A percentile compares a stretch with the other conserved stretches of the same genome.
These are phyloP conservation scores for Pseudomugil tenellus DNA, from an alignment of 2,797 vertebrate genomes.

Conservation along the genomic window DNA sequence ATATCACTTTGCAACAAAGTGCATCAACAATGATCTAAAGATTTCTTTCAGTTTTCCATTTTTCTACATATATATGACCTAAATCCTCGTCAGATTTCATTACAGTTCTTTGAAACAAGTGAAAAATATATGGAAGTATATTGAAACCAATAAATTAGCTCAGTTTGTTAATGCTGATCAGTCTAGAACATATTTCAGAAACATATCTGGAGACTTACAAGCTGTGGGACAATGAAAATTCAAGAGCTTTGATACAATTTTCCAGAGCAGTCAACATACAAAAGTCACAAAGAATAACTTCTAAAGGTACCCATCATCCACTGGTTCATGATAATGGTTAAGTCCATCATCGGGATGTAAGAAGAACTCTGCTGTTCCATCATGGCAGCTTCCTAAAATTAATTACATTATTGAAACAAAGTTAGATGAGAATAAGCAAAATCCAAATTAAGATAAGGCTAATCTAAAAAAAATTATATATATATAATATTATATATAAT, in stretches of 20 bases:
- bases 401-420: not conserved
- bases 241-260: not conserved
- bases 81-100: not conserved
- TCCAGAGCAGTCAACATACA: not conserved
- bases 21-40: not conserved
- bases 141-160: not conserved
- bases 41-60: not conserved
- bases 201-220: not conserved
- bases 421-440: not conserved
- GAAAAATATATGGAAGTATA: not conserved
- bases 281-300: not conserved
- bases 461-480: no score
- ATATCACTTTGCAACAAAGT: no score
- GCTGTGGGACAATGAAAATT: not conserved
- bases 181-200: not conserved
- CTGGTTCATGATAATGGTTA: not conserved
- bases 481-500: no score
- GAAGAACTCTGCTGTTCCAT: not conserved
- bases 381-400: not conserved
- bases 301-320: not conserved
- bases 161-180: not conserved
- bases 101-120: not conserved
- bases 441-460: not conserved
- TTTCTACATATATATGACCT: slow-evolving; percentile 3
- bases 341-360: not conserved